Base-by-base conservation (phyloP, 2,888 invertebrate genomes). In the Cheilosia pagana region DNA sequence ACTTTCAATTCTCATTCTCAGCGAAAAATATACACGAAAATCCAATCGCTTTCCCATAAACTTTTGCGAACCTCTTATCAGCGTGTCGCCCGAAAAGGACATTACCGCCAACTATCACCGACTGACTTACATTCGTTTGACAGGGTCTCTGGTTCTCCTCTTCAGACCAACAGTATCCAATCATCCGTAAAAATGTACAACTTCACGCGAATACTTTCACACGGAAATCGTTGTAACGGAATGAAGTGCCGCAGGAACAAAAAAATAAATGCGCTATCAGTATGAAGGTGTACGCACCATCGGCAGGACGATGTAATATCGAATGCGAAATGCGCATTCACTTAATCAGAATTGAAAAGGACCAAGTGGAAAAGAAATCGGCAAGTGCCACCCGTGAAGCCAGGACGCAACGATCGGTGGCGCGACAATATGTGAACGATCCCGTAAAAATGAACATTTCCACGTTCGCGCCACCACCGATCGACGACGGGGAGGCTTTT, bases 151-250 rank as follows among this genome's bases (percentile, higher is more conserved):
- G n/a, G 52, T 21, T 10, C 45, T 23, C 50, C 59, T 59, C 52
- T n/a, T n/a, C 68, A 45, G 23, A 43, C 41, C 23, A 68, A 31
- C 68, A 71, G 55, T 74, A 55, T 71, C 81, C 81, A 85, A 85
- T 85, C 85, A 85, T 81, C 85, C 71, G 85, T 79, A 85, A 85
- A 81, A 81, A 81, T 85, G 85, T 85, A 81, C 81, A 85, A 85
- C 81, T 81, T 65, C 60, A 35, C 62, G 45, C 70, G 75, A 85
- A 76, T 71, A 71, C 67, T 85, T 85, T 85, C 85, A 85, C 85
- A 85, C 85, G 85, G 62, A 75, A 85, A 85, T 85, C 85, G 81
- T 39, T 85, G 85, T 85, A 85, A 81, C 65, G 85, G 85, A 85
- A 85, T 76, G 76, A 79, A 83, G 79, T 81, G 43, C 70, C 39